phyloP scores from a whole-genome alignment of 2,113 vertebrate genomes.

The Prionailurus viverrinus region DNA sequence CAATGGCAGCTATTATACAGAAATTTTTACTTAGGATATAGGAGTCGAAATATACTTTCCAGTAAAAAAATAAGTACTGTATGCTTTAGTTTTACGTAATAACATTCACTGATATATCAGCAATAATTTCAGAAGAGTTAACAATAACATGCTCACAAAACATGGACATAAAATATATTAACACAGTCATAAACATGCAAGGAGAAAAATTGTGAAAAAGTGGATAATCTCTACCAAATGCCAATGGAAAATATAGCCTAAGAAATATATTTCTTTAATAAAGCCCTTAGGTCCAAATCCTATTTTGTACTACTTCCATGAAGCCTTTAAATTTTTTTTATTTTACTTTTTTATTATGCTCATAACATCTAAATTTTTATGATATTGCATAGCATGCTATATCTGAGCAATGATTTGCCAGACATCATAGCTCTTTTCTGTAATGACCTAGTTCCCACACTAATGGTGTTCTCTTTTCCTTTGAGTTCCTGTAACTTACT shows the following conservation, averaged over 20 bases:
- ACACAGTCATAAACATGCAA: neutral
- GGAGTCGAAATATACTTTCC: neutral
- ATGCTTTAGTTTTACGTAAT: neutral
- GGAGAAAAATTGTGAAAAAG: neutral
- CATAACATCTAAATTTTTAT: neutral
- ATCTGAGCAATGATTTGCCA: neutral
- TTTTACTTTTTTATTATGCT: neutral
- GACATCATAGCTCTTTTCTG: neutral
- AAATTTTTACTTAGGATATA: neutral
- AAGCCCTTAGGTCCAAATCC: neutral
- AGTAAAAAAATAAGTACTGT: neutral
- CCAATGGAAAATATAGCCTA: neutral
- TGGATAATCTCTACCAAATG: neutral
- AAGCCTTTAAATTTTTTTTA: neutral
- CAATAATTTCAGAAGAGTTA: neutral
- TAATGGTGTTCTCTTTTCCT: neutral
- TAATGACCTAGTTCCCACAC: neutral
- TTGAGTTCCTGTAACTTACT: neutral
- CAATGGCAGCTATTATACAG: neutral
- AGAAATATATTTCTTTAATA: slow-evolving; percentile 17
- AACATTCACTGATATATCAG: neutral
- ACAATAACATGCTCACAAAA: neutral
- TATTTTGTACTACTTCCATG: neutral
- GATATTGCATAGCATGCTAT: neutral
- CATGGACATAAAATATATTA: neutral